These are phyloP conservation scores for Amphimedon queenslandica DNA, from an alignment of 37 sponge, comb jelly and placozoan species.

Conservation along the genomic window DNA sequence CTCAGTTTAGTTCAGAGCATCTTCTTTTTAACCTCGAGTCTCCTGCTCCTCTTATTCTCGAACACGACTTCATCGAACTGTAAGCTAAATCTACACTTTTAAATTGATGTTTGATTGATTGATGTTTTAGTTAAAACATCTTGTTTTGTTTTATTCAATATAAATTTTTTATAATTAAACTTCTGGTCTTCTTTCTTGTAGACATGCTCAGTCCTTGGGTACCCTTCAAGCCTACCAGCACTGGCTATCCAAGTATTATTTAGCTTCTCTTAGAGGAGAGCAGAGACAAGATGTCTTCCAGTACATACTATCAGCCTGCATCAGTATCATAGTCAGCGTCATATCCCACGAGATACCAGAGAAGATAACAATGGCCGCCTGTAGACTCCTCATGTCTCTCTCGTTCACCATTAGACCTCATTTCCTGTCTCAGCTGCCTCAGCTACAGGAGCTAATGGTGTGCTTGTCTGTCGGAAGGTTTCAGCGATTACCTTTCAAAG, in stretches of 20 bases:
- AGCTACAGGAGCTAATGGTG: conserved; percentile 44
- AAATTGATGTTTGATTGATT: too few relatives aligned
- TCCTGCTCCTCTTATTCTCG: conserved; percentile 37
- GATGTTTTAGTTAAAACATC: too few relatives aligned
- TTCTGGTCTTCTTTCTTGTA: conserved; percentile 7
- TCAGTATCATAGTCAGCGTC: conserved; percentile 28
- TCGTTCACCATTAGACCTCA: conserved; percentile 47
- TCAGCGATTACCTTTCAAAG: conserved; percentile 33
- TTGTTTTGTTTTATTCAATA: too few relatives aligned
- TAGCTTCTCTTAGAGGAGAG: conserved; percentile 12
- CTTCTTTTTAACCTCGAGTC: conserved; percentile 32
- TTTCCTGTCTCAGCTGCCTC: conserved; percentile 17
- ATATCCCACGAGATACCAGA: conserved; percentile 55
- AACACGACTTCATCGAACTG: conserved; percentile 71
- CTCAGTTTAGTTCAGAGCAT: conserved; percentile 46
- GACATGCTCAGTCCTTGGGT: conserved; percentile 69
- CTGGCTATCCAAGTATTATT: conserved; percentile 72
- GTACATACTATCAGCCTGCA: conserved; percentile 18
- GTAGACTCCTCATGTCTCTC: conserved; percentile 58
- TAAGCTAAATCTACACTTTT: too few relatives aligned
- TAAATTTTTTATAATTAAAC: neutral
- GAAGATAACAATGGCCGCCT: conserved; percentile 48
- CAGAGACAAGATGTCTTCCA: conserved; percentile 13
- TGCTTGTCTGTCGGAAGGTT: conserved; percentile 26
- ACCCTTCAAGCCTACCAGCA: conserved; percentile 62